These are phyloP conservation scores for Lycocorax pyrrhopterus DNA, from an alignment of 2,113 vertebrate genomes.

Conservation along the genomic window DNA sequence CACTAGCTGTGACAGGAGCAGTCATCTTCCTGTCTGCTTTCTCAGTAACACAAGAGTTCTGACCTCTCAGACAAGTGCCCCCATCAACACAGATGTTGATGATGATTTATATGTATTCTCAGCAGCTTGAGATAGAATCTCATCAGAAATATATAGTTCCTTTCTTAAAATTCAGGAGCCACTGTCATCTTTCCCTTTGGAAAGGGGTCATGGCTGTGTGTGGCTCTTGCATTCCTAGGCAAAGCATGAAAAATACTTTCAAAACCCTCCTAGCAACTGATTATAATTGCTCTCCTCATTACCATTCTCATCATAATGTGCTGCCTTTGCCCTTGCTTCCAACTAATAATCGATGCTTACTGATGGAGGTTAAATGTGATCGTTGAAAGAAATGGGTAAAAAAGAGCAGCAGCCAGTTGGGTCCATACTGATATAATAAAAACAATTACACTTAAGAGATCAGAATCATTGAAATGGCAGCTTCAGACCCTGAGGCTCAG, in stretches of 20 bases:
- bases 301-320: background rate
- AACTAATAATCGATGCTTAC: background rate
- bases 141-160: background rate
- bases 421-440: background rate
- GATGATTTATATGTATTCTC: background rate
- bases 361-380: conserved; percentile 18
- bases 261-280: background rate
- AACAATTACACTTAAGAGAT: background rate
- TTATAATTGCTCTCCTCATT: background rate
- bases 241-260: background rate
- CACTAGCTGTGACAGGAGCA: background rate
- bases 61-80: background rate
- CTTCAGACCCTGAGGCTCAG: background rate
- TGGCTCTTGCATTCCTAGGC: background rate
- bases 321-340: background rate
- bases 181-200: background rate
- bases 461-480: background rate
- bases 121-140: background rate
- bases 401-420: background rate
- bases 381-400: conserved; percentile 1
- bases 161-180: background rate
- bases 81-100: background rate
- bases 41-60: background rate
- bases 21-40: background rate
- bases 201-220: background rate